A percentile compares a stretch with the other conserved stretches of the same genome.
These are phyloP conservation scores for Xerus inauris DNA, from an alignment of 2,113 vertebrate genomes.

Conservation along the genomic window DNA sequence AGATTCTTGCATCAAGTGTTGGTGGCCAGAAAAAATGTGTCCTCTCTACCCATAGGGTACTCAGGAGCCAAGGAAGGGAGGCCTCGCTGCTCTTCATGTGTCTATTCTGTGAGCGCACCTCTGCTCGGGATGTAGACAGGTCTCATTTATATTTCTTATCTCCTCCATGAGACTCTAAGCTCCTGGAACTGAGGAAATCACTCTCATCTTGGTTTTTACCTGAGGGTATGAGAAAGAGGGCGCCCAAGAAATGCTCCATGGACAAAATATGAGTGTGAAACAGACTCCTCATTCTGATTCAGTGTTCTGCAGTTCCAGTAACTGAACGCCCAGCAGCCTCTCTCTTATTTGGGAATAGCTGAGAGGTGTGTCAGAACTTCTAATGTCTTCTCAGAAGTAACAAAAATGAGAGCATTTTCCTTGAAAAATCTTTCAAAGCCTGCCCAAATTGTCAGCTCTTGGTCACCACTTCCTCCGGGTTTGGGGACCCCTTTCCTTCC, in stretches of 20 bases:
- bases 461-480: neutral
- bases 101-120: neutral
- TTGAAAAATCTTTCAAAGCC: neutral
- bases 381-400: neutral
- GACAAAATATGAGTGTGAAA: neutral
- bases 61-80: neutral
- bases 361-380: neutral
- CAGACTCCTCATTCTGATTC: neutral
- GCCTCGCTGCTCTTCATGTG: neutral
- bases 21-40: slow-evolving; percentile 10
- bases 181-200: neutral
- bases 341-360: neutral
- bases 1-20: neutral
- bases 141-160: neutral
- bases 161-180: neutral
- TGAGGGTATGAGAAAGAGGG: neutral
- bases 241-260: neutral
- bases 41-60: neutral
- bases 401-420: neutral
- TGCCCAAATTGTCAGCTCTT: neutral
- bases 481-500: neutral
- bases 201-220: neutral
- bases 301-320: neutral
- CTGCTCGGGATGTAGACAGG: neutral
- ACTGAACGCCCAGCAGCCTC: neutral